A percentile compares a stretch with the other conserved stretches of the same genome.
Evolutionary conservation across 2,888 invertebrate species (phyloP).

Genomic region (Lepas anatifera): DNA sequence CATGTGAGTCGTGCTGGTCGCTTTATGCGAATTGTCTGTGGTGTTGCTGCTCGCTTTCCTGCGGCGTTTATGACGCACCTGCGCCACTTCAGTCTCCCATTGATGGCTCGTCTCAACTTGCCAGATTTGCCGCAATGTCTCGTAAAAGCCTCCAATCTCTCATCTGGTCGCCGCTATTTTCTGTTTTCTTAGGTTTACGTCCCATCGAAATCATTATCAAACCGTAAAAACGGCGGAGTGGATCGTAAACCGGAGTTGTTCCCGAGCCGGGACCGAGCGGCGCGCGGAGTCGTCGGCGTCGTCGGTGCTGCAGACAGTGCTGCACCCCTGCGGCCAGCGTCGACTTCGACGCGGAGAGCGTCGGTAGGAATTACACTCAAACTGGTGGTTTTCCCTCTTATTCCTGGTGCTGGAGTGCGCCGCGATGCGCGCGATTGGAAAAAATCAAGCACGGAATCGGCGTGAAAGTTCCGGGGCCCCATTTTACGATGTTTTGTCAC

Average conservation of each 20-base stretch:
- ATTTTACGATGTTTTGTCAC: no score
- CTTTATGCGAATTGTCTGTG: background rate
- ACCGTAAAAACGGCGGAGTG: conserved; percentile 10
- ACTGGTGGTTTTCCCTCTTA: no score
- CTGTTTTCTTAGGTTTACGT: conserved; percentile 12
- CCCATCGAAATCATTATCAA: conserved; percentile 11
- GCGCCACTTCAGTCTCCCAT: background rate
- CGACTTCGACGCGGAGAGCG: no score
- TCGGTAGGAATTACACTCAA: no score
- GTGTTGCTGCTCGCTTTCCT: background rate
- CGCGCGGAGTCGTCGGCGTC: background rate
- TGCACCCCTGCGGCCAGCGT: background rate
- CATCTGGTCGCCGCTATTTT: conserved; percentile 7
- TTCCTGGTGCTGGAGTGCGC: no score
- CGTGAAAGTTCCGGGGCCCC: no score
- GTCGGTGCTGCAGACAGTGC: background rate
- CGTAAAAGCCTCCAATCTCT: conserved; percentile 10
- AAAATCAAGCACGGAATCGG: no score
- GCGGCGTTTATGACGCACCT: conserved; percentile 3
- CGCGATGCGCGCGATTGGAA: no score
- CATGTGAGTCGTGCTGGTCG: background rate
- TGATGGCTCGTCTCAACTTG: conserved; percentile 4
- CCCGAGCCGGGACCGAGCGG: background rate
- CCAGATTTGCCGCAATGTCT: conserved; percentile 8
- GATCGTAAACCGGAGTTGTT: conserved; percentile 9